phyloP scores from a whole-genome alignment of 2,888 invertebrate genomes.

The Drosophila mayaguana region DNA sequence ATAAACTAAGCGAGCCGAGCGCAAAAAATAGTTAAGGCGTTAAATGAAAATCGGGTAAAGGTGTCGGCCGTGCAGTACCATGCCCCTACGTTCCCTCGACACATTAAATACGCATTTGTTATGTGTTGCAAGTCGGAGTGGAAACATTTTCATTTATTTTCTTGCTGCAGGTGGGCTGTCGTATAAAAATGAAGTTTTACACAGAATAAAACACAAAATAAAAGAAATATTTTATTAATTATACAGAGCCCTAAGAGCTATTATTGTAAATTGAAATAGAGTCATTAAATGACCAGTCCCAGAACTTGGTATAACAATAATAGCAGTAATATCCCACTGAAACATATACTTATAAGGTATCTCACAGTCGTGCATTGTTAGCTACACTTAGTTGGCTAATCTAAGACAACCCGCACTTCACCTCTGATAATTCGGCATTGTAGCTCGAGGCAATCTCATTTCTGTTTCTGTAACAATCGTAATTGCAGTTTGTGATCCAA shows the following conservation, averaged over 20 bases:
- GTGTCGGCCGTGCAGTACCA: slow-evolving; percentile 10
- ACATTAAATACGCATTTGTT: slow-evolving; percentile 82
- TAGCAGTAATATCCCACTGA: neutral
- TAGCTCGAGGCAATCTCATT: slow-evolving; percentile 35
- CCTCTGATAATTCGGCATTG: slow-evolving; percentile 41
- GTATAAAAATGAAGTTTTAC: slow-evolving; percentile 55
- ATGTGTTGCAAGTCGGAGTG: slow-evolving; percentile 66
- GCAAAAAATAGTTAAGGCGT: slow-evolving; percentile 60
- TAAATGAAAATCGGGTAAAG: slow-evolving; percentile 69
- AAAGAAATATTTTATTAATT: neutral
- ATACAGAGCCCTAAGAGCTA: neutral
- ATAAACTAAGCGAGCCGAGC: slow-evolving; percentile 58
- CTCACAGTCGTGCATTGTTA: neutral
- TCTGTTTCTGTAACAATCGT: slow-evolving; percentile 59
- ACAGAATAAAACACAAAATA: neutral
- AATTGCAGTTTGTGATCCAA: slow-evolving; percentile 69
- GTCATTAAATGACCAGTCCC: neutral
- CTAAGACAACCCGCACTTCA: slow-evolving; percentile 29
- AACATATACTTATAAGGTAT: slow-evolving; percentile 26
- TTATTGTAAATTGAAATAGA: neutral
- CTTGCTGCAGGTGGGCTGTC: slow-evolving; percentile 45
- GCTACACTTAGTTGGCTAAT: slow-evolving; percentile 9
- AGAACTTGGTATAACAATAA: neutral
- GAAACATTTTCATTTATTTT: slow-evolving; percentile 36
- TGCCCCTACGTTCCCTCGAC: slow-evolving; percentile 52